Evolutionary conservation across 2,113 vertebrate species (phyloP), one percentile per base, ranked within the genome.

Genomic region (Nyctereutes procyonoides): DNA sequence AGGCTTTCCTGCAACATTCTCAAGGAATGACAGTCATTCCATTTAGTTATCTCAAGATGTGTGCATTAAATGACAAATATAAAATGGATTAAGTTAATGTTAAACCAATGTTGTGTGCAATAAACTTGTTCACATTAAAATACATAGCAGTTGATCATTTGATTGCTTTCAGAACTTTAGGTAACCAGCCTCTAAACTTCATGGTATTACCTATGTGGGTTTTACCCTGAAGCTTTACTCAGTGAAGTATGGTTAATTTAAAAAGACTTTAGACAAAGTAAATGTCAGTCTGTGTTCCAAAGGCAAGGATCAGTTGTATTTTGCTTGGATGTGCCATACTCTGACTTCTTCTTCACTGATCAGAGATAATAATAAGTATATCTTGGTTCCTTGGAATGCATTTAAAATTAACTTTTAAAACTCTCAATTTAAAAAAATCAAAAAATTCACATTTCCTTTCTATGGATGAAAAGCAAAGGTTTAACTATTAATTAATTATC

Each of bases 111-210:
- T 28, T 79, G 8, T 79, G 1, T 53, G 38, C 38, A 92, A 74
- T 94, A 82, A 89, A 63, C 62, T 96, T 76, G 20, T 82, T 95
- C 55, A 84, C 5, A 67, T 94, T 94, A 97, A 93, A 96, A 96
- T 69, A 30, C 19, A 91, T 11, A 94, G 13, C 30, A 90, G 2
- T 35, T 79, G 51, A 65, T 55, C 7, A 83, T 93, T 86, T 77
- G 32, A 51, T 96, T 97, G 13, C 8, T 88, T 88, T 96, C 38
- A 73, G n/a, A 84, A 93, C 9, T 85, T 17, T 88, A 89, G n/a
- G 3, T 83, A 88, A 95, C 32, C 62, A 67, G 10, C 48, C 20
- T 73, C 48, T 60, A 95, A 96, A 96, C 69, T 73, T 94, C 48
- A 43, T 65, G n/a, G n/a, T 71, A 11, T 15, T 91, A 71, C 16